Base-by-base conservation (phyloP, 2,797 vertebrate species). In the Chelidonichthys spinosus region DNA sequence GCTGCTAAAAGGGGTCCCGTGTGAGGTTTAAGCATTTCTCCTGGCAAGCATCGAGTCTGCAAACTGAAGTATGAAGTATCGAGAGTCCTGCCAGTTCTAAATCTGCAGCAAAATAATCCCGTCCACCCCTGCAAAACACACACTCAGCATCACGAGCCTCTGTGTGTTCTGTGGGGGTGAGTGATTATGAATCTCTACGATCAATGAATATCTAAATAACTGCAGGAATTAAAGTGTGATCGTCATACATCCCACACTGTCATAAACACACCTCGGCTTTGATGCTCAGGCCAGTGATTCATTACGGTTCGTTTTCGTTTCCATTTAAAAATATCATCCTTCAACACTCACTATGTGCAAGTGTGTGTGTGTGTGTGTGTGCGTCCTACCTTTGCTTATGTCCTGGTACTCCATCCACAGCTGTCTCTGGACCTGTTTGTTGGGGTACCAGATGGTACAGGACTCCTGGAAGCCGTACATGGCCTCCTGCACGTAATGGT, bases 391-490 rank as follows among this genome's bases (percentile, higher is more conserved):
- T 98, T 99, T 99, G 92, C 97, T 99, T 82, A 99, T 99, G 88
- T 99, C 98, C 92, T 99, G 97, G 46, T 99, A 99, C 85, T 99
- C 98, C 63, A 98, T 89, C 98, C 98, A 99, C 88, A 99, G 96
- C 93, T 98, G 96, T 42, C 95, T 94, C 92, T 99, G 98, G 76
- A 99, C 97, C 93, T 98, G 97, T 71, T 96, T 98, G 88, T 98
- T 99, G 86, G 98, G 97, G 88, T 99, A 99, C 98, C 98, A 99
- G 92, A 99, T 98, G 86, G 96, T 96, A 66, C 98, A 99, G 85
- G 96, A 96, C 91, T 99, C 97, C 92, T 99, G 96, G 35, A 98
- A 99, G 78, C 98, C 98, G 0, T 99, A 99, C 66, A 99, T 88
- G 0, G 98, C 98, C 90, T 99, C 98, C 81, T 99, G 97, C 68